These are phyloP conservation scores for Laticauda laticaudata DNA, from an alignment of 2,113 vertebrate genomes.

Conservation along the genomic window DNA sequence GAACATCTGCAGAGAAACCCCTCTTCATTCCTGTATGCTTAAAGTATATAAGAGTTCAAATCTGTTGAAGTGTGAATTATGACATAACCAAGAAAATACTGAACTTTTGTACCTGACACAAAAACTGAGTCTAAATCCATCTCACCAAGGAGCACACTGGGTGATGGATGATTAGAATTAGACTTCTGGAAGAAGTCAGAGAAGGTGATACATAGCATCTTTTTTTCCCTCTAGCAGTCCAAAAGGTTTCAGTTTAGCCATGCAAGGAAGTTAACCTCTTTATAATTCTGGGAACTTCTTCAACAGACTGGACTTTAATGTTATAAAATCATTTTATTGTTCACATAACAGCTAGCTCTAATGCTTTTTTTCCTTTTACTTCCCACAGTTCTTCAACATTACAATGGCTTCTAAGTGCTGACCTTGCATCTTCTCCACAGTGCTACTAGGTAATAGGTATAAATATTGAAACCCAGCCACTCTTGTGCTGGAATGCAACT, in stretches of 20 bases:
- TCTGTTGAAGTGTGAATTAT: not conserved
- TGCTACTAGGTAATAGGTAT: not conserved
- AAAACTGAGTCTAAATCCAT: not conserved
- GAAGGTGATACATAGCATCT: not conserved
- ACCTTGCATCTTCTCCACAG: not conserved
- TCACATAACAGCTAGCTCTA: slow-evolving; percentile 27
- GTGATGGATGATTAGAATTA: not conserved
- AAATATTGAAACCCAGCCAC: slow-evolving; percentile 11
- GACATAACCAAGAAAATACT: not conserved
- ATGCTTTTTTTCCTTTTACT: slow-evolving; percentile 45
- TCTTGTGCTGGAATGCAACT: slow-evolving; percentile 25
- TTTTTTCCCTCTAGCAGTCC: not conserved
- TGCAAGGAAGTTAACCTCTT: not conserved
- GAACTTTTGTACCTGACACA: not conserved
- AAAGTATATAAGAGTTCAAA: not conserved
- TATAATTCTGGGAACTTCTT: slow-evolving; percentile 12
- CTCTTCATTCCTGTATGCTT: not conserved
- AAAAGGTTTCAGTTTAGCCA: slow-evolving; percentile 13
- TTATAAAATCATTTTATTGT: slow-evolving; percentile 48
- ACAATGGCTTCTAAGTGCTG: slow-evolving; percentile 33
- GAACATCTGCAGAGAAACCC: not conserved
- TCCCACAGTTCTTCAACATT: slow-evolving; percentile 16
- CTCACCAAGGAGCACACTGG: not conserved
- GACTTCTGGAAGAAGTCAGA: not conserved
- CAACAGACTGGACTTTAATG: not conserved